Percentiles rank a stretch among this genome's conserved stretches.
phyloP scores from a whole-genome alignment of 2,797 vertebrate genomes.

The Triplophysa yarkandensis region DNA sequence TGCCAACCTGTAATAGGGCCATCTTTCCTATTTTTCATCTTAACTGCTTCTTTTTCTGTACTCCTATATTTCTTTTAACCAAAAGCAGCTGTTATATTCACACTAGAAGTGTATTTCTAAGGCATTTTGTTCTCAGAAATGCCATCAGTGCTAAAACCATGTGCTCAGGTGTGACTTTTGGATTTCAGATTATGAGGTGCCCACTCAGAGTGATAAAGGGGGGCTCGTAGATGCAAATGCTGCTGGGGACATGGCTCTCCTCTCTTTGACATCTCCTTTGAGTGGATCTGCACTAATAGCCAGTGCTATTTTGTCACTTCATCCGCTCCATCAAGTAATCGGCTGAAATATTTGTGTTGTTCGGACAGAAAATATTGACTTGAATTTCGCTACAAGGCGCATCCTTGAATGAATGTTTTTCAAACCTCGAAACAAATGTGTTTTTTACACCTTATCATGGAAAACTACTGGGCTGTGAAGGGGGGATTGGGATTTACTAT shows the following conservation, averaged over 20 bases:
- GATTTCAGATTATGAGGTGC: constrained; percentile 59
- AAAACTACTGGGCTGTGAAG: constrained; percentile 52
- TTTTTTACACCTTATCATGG: constrained; percentile 71
- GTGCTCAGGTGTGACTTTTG: constrained; percentile 75
- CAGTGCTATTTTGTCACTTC: constrained; percentile 38
- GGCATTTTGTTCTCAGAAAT: constrained; percentile 60
- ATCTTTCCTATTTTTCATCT: constrained; percentile 23
- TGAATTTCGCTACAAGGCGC: constrained; percentile 74
- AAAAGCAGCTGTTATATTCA: constrained; percentile 73
- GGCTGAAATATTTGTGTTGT: constrained; percentile 56
- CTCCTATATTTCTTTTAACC: constrained; percentile 56
- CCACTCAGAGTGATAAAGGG: constrained; percentile 18
- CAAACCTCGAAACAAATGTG: constrained; percentile 60
- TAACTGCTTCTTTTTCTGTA: constrained; percentile 48
- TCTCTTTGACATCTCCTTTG: constrained; percentile 51
- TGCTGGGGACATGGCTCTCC: constrained; percentile 27
- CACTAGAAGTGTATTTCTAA: constrained; percentile 60
- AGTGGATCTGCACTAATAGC: constrained; percentile 59
- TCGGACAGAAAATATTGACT: constrained; percentile 69
- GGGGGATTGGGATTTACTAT: constrained; percentile 65
- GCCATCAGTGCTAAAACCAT: constrained; percentile 58
- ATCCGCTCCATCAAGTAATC: constrained; percentile 37
- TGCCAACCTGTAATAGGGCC: constrained; percentile 75
- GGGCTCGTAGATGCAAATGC: constrained; percentile 38
- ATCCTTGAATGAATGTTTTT: constrained; percentile 81